Evolutionary conservation across 1,140 invertebrate genomes (phyloP).

Genomic region (Bradynema listronoti): DNA sequence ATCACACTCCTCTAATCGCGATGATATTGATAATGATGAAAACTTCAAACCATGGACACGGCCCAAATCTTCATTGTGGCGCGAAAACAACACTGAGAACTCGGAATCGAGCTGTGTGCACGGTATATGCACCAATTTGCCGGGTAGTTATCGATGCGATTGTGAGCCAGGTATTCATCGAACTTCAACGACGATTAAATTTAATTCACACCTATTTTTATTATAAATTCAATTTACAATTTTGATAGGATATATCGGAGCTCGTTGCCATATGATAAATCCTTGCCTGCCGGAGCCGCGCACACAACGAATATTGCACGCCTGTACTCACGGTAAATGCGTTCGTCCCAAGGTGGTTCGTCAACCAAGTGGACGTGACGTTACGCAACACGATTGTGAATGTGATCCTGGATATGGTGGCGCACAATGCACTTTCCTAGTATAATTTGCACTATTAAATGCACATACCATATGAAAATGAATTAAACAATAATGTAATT

Average conservation of each 20-base stretch:
- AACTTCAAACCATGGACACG: background rate
- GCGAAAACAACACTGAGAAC: too few relatives aligned
- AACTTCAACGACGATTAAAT: background rate
- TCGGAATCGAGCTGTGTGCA: conserved; percentile 33
- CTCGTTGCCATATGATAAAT: conserved; percentile 40
- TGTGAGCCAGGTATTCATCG: conserved; percentile 14
- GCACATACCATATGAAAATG: too few relatives aligned
- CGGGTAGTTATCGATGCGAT: conserved; percentile 44
- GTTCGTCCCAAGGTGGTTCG: conserved; percentile 37
- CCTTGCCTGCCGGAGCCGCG: conserved; percentile 37
- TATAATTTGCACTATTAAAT: conserved; percentile 1
- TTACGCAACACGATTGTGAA: conserved; percentile 47
- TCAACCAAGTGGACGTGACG: conserved; percentile 21
- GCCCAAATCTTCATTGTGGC: conserved; percentile 8
- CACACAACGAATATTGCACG: conserved; percentile 48
- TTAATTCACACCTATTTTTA: background rate
- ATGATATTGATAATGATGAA: too few relatives aligned
- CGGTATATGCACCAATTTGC: conserved; percentile 44
- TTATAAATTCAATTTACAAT: background rate
- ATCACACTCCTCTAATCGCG: too few relatives aligned
- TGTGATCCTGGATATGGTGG: conserved; percentile 45
- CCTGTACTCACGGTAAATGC: conserved; percentile 50
- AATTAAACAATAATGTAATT: conserved; percentile 9
- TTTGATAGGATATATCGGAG: conserved; percentile 42
- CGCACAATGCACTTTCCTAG: conserved; percentile 40